Percentiles rank a stretch among this genome's conserved stretches.
These are phyloP conservation scores for Andrena trimmerana DNA, from an alignment of 2,888 invertebrate species.

Conservation along the genomic window DNA sequence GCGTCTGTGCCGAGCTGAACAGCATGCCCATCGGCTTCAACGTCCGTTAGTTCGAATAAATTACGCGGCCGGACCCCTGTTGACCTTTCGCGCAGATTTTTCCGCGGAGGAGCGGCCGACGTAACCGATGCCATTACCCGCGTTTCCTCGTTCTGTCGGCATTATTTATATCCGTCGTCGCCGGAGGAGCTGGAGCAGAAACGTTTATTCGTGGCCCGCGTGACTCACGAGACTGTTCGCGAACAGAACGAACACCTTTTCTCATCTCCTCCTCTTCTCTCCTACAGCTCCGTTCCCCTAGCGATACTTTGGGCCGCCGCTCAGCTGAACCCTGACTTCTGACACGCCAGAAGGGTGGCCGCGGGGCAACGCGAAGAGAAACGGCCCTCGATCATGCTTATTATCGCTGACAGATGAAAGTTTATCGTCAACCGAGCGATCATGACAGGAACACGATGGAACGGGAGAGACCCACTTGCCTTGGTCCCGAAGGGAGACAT, in stretches of 20 bases:
- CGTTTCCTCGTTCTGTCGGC: slow-evolving; percentile 66
- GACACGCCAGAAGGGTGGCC: slow-evolving; percentile 12
- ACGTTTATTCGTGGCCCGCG: slow-evolving; percentile 72
- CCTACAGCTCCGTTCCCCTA: slow-evolving; percentile 1
- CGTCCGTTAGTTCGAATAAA: slow-evolving; percentile 40
- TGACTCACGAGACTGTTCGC: slow-evolving; percentile 67
- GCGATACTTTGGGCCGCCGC: neutral
- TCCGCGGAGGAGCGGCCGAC: slow-evolving; percentile 37
- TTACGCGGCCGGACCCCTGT: slow-evolving; percentile 20
- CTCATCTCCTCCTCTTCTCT: neutral
- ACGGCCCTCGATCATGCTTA: slow-evolving; percentile 37
- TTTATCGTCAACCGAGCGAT: slow-evolving; percentile 27
- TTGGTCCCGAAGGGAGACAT: slow-evolving; percentile 41
- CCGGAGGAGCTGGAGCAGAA: slow-evolving; percentile 66
- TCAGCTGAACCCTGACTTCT: neutral
- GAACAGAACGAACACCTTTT: slow-evolving; percentile 31
- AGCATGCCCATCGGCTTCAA: slow-evolving; percentile 9
- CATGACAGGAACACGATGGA: slow-evolving; percentile 34
- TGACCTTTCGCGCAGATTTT: slow-evolving; percentile 53
- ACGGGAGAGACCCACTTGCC: slow-evolving; percentile 46
- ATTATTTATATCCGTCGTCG: slow-evolving; percentile 72
- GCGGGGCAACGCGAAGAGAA: slow-evolving; percentile 5
- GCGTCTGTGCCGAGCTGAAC: neutral
- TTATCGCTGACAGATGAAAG: slow-evolving; percentile 48
- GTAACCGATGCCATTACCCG: slow-evolving; percentile 63